These are phyloP conservation scores for Palythoa caribaeorum DNA, from an alignment of 92 coral and sea anemone genomes.

Conservation along the genomic window DNA sequence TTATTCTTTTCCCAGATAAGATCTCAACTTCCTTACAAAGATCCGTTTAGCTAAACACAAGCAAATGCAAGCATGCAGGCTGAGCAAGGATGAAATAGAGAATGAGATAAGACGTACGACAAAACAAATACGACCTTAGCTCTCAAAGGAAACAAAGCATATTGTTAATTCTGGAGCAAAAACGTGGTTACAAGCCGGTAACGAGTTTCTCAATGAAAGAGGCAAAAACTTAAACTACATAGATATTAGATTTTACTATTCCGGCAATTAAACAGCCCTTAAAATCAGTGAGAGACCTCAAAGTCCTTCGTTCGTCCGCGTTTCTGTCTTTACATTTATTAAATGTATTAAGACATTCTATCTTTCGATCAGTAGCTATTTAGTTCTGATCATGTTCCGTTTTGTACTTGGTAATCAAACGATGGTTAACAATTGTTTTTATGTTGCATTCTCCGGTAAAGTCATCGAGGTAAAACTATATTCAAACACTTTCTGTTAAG, in stretches of 20 bases:
- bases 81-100: background rate
- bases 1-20: slow-evolving; percentile 4
- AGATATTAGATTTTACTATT: background rate
- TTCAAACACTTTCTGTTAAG: too few relatives aligned
- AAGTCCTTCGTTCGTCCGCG: too few relatives aligned
- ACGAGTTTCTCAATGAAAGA: background rate
- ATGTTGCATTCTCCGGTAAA: too few relatives aligned
- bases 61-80: background rate
- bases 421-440: too few relatives aligned
- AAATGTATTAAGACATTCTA: too few relatives aligned
- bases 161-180: background rate
- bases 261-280: too few relatives aligned
- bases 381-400: too few relatives aligned
- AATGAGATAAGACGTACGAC: background rate
- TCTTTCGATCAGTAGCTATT: too few relatives aligned
- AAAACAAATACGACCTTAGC: background rate
- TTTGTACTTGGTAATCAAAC: too few relatives aligned
- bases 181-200: background rate
- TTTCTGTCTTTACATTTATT: too few relatives aligned
- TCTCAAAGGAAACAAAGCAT: background rate
- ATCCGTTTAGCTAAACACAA: background rate
- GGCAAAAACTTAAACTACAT: background rate
- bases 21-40: background rate
- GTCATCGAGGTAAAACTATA: too few relatives aligned
- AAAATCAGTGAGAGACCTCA: too few relatives aligned